Conservation (phyloP, 2,888 invertebrate species). For the Sesia bembeciformis region DNA sequence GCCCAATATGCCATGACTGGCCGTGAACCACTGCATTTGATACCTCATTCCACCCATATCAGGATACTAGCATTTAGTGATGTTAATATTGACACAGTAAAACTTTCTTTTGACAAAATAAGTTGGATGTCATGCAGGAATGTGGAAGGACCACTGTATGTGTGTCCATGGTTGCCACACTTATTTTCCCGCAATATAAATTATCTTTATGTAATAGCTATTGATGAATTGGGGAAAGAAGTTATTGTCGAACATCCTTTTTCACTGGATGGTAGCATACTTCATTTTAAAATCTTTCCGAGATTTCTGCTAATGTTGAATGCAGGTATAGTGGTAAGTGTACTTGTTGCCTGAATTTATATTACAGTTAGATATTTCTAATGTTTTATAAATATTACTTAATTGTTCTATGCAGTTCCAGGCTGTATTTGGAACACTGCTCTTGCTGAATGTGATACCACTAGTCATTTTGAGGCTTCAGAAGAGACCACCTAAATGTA, state of each 20-base stretch:
- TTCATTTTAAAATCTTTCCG: constrained; percentile 79
- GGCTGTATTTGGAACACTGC: constrained; percentile 76
- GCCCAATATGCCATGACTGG: constrained; percentile 81
- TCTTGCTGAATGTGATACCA: constrained; percentile 77
- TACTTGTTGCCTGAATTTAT: neutral
- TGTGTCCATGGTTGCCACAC: constrained; percentile 81
- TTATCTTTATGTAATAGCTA: constrained; percentile 74
- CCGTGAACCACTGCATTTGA: constrained; percentile 81
- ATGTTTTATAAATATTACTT: neutral
- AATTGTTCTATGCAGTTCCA: constrained; percentile 75
- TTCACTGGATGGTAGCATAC: constrained; percentile 81
- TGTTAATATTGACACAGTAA: constrained; percentile 76
- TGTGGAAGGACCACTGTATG: constrained; percentile 81
- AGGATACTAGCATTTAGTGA: constrained; percentile 87
- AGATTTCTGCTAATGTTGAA: constrained; percentile 86
- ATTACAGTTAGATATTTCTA: neutral
- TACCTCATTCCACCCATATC: constrained; percentile 83
- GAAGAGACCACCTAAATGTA: constrained; percentile 59
- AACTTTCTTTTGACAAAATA: constrained; percentile 78
- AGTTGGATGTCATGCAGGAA: constrained; percentile 77
- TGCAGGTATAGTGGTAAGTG: constrained; percentile 81
- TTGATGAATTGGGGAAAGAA: constrained; percentile 74
- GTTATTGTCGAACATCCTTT: constrained; percentile 79
- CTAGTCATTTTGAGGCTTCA: constrained; percentile 76
- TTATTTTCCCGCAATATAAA: constrained; percentile 79